Evolutionary conservation across 2,113 vertebrate species (phyloP).

Genomic region (Tinamus guttatus): DNA sequence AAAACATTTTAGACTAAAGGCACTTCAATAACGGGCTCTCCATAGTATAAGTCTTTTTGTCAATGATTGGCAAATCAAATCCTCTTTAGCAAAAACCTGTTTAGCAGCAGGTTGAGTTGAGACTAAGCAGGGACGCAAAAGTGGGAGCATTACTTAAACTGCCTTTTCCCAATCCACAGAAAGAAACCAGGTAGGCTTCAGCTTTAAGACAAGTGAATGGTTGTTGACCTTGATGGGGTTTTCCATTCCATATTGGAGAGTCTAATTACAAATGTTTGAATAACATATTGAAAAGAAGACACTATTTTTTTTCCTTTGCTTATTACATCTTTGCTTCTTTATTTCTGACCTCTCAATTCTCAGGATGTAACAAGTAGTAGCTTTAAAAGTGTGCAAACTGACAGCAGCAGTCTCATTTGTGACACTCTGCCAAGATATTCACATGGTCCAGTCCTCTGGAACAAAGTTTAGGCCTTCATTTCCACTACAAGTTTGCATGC

Average conservation of each 20-base stretch:
- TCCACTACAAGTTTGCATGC: not conserved
- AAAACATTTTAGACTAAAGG: not conserved
- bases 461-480: not conserved
- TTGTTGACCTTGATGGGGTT: not conserved
- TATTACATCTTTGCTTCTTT: not conserved
- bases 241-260: not conserved
- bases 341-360: not conserved
- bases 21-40: not conserved
- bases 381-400: not conserved
- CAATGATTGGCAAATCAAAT: not conserved
- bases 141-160: not conserved
- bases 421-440: not conserved
- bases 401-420: not conserved
- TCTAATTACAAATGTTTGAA: not conserved
- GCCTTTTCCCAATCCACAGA: not conserved
- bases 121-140: not conserved
- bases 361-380: not conserved
- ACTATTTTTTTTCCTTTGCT: not conserved
- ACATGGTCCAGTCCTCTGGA: fast-evolving
- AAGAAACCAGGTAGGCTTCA: not conserved
- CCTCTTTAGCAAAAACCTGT: not conserved
- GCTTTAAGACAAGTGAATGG: not conserved
- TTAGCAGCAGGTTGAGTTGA: not conserved
- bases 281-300: not conserved
- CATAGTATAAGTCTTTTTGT: not conserved